Evolutionary conservation across 2,113 vertebrate species (phyloP), one percentile per base, ranked within the genome.

Genomic region (Plotosus lineatus): DNA sequence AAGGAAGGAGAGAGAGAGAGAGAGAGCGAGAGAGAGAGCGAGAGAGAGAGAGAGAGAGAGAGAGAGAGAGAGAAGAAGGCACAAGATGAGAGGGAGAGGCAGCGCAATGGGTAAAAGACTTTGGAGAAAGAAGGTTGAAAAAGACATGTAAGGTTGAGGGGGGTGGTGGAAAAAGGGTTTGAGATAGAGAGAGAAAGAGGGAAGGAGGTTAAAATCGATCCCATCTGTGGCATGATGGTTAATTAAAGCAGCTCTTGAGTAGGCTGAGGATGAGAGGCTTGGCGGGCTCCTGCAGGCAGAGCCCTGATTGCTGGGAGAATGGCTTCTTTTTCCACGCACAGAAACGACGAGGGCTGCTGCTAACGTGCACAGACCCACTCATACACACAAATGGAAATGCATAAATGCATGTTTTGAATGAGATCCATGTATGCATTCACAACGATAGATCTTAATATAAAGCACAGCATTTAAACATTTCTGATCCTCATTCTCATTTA

Each of bases 161-260:
- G 75, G 68, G 69, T 50, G 68, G 78, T 28, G 78, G 66, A 74
- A 93, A 91, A 91, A 93, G 92, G 94, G 93, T 89, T 89, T 61
- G 63, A 83, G 79, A 87, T 83, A 66, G 79, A 83, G 77, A 69
- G 66, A 75, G 56, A 83, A 60, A 61, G 51, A 73, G 77, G 60
- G 77, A 77, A 21, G 48, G 69, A 82, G 86, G 78, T 92, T 94
- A 90, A 95, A 98, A 98, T 98, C 96, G 97, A 98, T 98, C 97
- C 96, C 97, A 98, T 98, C 97, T 98, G 97, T 95, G 95, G 95
- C 96, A 97, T 97, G 97, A 97, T 97, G 96, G 97, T 98, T 98
- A 98, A 98, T 98, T 98, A 98, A 98, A 97, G 96, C 96, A 95
- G 95, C 96, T 97, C 96, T 98, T 95, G 95, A 97, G 94, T 91